Conservation (phyloP, 2,888 invertebrate species). For the Trichogramma evanescens region DNA sequence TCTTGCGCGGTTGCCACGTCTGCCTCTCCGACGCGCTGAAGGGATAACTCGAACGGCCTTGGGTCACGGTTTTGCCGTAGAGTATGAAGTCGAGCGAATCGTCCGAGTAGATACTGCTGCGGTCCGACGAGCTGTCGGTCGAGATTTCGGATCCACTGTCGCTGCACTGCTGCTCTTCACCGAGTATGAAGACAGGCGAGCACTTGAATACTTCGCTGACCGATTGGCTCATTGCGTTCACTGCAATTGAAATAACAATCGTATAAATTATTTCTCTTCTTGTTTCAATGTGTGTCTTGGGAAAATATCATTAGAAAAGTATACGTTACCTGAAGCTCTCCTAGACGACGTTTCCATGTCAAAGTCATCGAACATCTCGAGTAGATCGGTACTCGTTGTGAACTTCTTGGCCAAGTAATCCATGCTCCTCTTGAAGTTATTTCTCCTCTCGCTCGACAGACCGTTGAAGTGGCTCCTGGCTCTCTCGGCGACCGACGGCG, state of each 20-base stretch:
- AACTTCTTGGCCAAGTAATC: slow-evolving; percentile 46
- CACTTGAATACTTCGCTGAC: slow-evolving; percentile 46
- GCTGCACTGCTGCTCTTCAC: slow-evolving; percentile 44
- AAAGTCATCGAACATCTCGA: slow-evolving; percentile 34
- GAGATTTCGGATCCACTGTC: slow-evolving; percentile 51
- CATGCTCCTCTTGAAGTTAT: slow-evolving; percentile 47
- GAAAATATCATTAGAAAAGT: not conserved
- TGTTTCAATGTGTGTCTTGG: no score
- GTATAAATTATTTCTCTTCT: no score
- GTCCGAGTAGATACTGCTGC: slow-evolving; percentile 51
- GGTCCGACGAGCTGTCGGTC: slow-evolving; percentile 50
- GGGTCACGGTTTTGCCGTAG: slow-evolving; percentile 37
- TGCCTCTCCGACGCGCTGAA: slow-evolving; percentile 38
- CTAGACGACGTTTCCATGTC: slow-evolving; percentile 15
- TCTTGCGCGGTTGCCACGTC: slow-evolving; percentile 24
- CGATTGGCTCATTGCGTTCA: slow-evolving; percentile 28
- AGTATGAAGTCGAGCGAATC: slow-evolving; percentile 48
- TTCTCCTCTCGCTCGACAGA: slow-evolving; percentile 44
- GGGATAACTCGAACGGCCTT: slow-evolving; percentile 41
- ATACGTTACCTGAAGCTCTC: slow-evolving; percentile 14
- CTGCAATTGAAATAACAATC: not conserved
- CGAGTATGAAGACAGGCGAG: slow-evolving; percentile 46
- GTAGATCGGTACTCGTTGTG: slow-evolving; percentile 39
- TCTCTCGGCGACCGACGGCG: slow-evolving; percentile 2
- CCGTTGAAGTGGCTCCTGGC: slow-evolving; percentile 37